phyloP scores from a whole-genome alignment of 2,797 vertebrate genomes.

The Malacoraja senta region DNA sequence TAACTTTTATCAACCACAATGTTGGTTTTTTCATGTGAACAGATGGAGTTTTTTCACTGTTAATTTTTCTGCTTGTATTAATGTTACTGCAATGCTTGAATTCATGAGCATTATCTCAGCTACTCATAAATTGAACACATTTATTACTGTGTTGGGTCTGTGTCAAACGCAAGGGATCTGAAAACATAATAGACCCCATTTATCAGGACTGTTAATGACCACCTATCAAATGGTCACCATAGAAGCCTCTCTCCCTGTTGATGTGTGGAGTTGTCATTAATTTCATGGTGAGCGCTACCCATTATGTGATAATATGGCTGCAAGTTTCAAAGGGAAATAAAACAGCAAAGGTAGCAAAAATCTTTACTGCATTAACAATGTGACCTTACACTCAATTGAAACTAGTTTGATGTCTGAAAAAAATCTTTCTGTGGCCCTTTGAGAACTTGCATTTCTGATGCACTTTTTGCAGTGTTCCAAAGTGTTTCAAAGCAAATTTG shows the following conservation, averaged over 20 bases:
- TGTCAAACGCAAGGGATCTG: background rate
- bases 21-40: conserved; percentile 14
- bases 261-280: background rate
- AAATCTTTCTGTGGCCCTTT: background rate
- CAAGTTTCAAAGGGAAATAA: background rate
- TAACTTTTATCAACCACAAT: conserved; percentile 18
- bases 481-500: background rate
- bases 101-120: conserved; percentile 9
- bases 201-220: background rate
- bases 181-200: conserved; percentile 1
- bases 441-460: background rate
- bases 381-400: background rate
- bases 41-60: background rate
- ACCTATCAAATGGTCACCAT: background rate
- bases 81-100: background rate
- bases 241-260: background rate
- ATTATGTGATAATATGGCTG: background rate
- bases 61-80: background rate
- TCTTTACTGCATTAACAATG: background rate
- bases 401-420: background rate
- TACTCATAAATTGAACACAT: conserved; percentile 18
- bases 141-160: background rate
- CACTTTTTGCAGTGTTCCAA: background rate
- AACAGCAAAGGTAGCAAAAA: background rate
- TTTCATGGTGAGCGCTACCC: background rate